Evolutionary conservation across 2,888 invertebrate genomes (phyloP), one percentile per base, ranked within the genome.

Genomic region (Heliconius erato): DNA sequence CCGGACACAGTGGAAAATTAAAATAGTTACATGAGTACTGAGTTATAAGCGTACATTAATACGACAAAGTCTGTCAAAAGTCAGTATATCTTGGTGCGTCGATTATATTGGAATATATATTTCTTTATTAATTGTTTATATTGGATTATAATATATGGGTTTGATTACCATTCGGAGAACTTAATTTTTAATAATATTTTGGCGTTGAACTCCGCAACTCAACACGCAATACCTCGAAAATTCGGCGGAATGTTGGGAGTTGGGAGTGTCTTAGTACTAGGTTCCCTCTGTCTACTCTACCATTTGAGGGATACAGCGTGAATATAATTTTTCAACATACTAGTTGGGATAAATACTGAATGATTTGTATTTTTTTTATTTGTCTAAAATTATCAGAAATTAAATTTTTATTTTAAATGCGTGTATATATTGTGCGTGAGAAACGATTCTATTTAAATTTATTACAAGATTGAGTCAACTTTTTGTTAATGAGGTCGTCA

Each of bases 11-110:
- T 32, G 49, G 26, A 79, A 79, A 79, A 82, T 74, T 79, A 74
- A 79, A 81, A 83, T 80, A 77, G 72, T 72, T 79, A 19, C 44
- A 76, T 77, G 69, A 35, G 35, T 49, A 79, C 65, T 67, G 74
- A 80, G 28, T 26, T 79, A 69, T 74, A 68, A 28, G 26, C 49
- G 54, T 76, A 28, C n/a, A 19, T 72, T 19, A 72, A 72, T 7
- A 44, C 26, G 7, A 44, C n/a, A 67, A 67, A 72, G 7, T 16
- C 26, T 14, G 44, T 44, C n/a, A 44, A 72, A 44, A 16, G 12
- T 40, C 40, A 40, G 2, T 12, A 35, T n/a, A 23, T 63, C 12
- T n/a, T n/a, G 3, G n/a, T n/a, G 12, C 1, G n/a, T n/a, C 3
- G 63, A 63, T 54, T 63, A 63, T 63, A 63, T 54, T 23, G 19